Evolutionary conservation across 2,113 vertebrate species (phyloP).

Genomic region (Heloderma charlesbogerti): DNA sequence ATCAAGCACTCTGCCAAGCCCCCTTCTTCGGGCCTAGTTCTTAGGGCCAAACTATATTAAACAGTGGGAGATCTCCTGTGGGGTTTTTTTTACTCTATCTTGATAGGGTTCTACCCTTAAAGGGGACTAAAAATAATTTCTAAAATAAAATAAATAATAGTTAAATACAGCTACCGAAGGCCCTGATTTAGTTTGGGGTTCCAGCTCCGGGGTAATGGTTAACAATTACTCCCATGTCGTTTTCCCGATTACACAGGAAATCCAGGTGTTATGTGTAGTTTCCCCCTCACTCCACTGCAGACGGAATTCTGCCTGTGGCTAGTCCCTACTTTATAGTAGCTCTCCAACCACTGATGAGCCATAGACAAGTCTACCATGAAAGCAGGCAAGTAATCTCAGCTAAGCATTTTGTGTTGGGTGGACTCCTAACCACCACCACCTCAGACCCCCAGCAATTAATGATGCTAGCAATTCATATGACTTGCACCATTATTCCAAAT

Average conservation of each 20-base stretch:
- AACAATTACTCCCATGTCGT: not conserved
- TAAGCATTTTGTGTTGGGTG: not conserved
- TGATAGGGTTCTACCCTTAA: too few species aligned
- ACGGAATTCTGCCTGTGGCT: not conserved
- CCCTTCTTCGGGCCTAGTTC: too few species aligned
- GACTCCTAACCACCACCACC: not conserved
- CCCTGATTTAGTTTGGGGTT: too few species aligned
- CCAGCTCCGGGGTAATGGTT: too few species aligned
- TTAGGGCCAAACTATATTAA: too few species aligned
- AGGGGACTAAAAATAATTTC: too few species aligned
- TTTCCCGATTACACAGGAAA: not conserved
- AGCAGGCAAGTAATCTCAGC: not conserved
- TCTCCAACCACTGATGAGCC: not conserved
- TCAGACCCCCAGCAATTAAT: too few species aligned
- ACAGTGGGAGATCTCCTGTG: too few species aligned
- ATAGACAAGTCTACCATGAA: not conserved
- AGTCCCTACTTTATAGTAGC: not conserved
- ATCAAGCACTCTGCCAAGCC: too few species aligned
- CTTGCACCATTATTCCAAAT: not conserved
- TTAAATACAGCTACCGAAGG: too few species aligned
- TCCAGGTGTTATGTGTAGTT: not conserved
- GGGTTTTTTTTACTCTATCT: too few species aligned
- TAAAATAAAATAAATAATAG: too few species aligned
- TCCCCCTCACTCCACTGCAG: not conserved
- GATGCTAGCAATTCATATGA: not conserved